Percentiles rank a stretch among this genome's conserved stretches.
Conservation (phyloP, 1,140 invertebrate species). For the Nymphalis io region DNA sequence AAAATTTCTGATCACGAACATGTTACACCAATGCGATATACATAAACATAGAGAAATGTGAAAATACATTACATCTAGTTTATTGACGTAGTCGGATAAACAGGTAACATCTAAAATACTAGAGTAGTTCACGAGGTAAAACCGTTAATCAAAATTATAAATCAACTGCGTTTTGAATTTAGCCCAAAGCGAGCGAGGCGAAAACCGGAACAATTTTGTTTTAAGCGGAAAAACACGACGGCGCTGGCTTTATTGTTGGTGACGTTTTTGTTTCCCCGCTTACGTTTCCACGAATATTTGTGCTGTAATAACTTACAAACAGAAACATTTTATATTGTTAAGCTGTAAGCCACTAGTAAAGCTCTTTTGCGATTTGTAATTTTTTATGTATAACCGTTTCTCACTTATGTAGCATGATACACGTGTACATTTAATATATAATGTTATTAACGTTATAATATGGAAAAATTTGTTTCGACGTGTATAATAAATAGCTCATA, state of each 20-base stretch:
- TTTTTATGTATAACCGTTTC: not conserved
- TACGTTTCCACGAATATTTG: conserved; percentile 34
- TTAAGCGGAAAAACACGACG: conserved; percentile 30
- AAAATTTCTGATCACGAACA: too few species aligned
- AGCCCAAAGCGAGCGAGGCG: conserved; percentile 25
- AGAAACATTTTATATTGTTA: conserved; percentile 16
- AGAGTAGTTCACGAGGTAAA: conserved; percentile 16
- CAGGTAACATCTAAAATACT: conserved; percentile 7
- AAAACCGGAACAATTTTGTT: conserved; percentile 36
- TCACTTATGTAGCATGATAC: not conserved
- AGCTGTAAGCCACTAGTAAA: conserved; percentile 4
- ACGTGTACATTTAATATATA: not conserved
- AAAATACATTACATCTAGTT: not conserved
- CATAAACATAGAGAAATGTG: not conserved
- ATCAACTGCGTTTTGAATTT: conserved; percentile 36
- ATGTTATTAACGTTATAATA: too few species aligned
- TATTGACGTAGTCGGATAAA: not conserved
- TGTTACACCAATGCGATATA: too few species aligned
- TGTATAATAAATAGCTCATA: too few species aligned
- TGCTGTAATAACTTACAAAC: conserved; percentile 33
- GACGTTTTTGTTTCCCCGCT: conserved; percentile 32
- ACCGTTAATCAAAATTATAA: conserved; percentile 36
- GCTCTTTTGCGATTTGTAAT: conserved; percentile 7
- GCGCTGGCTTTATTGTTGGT: conserved; percentile 31
- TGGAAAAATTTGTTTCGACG: too few species aligned